A percentile compares a stretch with the other conserved stretches of the same genome.
These are phyloP conservation scores for Calypte anna DNA, from an alignment of 2,113 vertebrate genomes.

Conservation along the genomic window DNA sequence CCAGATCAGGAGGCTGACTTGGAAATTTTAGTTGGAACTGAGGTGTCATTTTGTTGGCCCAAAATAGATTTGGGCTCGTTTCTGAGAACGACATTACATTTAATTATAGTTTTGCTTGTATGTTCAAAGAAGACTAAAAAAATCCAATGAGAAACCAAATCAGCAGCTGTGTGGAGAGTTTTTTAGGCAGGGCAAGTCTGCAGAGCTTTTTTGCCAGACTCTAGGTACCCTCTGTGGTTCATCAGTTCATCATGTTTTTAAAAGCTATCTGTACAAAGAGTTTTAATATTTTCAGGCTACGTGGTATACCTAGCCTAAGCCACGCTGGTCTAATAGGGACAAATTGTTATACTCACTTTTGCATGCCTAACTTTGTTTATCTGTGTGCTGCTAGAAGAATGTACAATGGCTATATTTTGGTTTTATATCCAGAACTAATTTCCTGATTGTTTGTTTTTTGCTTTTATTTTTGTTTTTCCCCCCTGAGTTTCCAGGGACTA, in stretches of 20 bases:
- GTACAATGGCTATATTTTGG: constrained; percentile 24
- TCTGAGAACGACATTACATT: neutral
- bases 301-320: neutral
- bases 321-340: neutral
- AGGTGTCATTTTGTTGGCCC: neutral
- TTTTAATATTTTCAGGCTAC: neutral
- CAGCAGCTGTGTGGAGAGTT: neutral
- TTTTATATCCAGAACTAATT: neutral
- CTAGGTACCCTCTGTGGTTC: neutral
- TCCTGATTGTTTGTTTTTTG: neutral
- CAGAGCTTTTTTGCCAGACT: neutral
- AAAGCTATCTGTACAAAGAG: neutral
- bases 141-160: neutral
- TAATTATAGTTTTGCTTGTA: neutral
- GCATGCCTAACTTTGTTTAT: neutral
- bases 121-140: neutral
- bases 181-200: neutral
- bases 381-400: constrained; percentile 43
- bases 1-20: neutral
- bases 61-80: neutral
- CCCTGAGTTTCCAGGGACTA: too few relatives aligned
- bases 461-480: too few relatives aligned
- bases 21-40: neutral
- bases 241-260: neutral
- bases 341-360: neutral